Conservation (phyloP, 2,113 vertebrate genomes). For the Eira barbara region DNA sequence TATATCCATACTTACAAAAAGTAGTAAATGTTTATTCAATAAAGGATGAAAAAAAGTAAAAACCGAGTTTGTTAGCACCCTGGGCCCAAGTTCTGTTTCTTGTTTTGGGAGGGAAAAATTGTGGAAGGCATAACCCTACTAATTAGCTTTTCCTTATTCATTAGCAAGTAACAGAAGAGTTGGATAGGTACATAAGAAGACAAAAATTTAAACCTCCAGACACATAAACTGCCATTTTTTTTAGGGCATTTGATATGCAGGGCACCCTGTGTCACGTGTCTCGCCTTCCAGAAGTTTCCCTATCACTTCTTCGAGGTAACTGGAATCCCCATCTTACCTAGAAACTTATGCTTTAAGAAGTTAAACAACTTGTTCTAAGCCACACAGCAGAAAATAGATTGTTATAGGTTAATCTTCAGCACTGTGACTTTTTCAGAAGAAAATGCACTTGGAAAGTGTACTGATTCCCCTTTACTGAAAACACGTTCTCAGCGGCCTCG, state of each 20-base stretch:
- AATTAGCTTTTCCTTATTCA: neutral
- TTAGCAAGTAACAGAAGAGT: neutral
- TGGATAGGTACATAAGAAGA: neutral
- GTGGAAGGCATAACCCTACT: neutral
- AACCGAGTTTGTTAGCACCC: neutral
- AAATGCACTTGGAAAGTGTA: neutral
- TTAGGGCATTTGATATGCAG: neutral
- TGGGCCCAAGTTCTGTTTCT: neutral
- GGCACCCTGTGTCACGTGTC: neutral
- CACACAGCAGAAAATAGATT: neutral
- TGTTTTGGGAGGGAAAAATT: neutral
- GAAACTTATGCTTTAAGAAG: neutral
- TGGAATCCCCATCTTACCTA: neutral
- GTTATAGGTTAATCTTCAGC: neutral
- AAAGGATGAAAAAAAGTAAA: neutral
- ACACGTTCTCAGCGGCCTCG: neutral
- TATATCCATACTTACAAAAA: neutral
- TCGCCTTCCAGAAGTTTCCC: neutral
- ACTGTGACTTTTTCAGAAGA: neutral
- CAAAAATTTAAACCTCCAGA: neutral
- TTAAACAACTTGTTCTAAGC: neutral
- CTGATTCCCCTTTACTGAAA: neutral
- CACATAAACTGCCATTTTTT: neutral
- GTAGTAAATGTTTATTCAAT: slow-evolving; percentile 5
- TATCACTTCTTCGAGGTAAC: neutral